These are phyloP conservation scores for Sebastes ruberrimus DNA, from an alignment of 2,797 vertebrate species.

Conservation along the genomic window DNA sequence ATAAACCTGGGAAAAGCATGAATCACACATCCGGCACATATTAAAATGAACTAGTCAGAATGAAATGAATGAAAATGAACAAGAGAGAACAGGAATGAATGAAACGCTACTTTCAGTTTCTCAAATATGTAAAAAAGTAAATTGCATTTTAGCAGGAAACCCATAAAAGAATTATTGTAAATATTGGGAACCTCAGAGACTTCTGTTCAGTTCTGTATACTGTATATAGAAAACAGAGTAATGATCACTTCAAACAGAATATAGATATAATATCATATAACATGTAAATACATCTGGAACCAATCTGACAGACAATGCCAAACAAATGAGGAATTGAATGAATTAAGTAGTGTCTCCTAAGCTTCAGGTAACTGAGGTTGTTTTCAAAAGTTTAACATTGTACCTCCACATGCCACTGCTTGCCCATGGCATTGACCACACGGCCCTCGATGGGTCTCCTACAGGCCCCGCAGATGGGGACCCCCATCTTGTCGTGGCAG, in stretches of 20 bases:
- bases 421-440: constrained; percentile 98
- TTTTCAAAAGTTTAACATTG: not conserved
- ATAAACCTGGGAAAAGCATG: constrained; percentile 16
- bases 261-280: not conserved
- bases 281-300: not conserved
- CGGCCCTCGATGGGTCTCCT: constrained; percentile 96
- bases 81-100: not conserved
- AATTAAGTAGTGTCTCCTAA: not conserved
- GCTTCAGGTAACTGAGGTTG: not conserved
- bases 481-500: constrained; percentile 98
- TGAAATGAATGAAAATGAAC: not conserved
- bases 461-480: constrained; percentile 97
- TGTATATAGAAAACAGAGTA: not conserved
- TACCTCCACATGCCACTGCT: constrained; percentile 99
- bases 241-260: not conserved
- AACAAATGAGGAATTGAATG: no score
- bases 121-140: not conserved
- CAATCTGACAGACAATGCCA: not conserved
- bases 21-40: constrained; percentile 6
- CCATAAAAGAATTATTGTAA: not conserved
- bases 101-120: not conserved
- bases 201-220: not conserved
- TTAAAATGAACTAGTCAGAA: not conserved
- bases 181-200: not conserved
- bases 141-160: not conserved